Conservation (phyloP, 2,888 invertebrate species). For the Zonitis immaculata region DNA sequence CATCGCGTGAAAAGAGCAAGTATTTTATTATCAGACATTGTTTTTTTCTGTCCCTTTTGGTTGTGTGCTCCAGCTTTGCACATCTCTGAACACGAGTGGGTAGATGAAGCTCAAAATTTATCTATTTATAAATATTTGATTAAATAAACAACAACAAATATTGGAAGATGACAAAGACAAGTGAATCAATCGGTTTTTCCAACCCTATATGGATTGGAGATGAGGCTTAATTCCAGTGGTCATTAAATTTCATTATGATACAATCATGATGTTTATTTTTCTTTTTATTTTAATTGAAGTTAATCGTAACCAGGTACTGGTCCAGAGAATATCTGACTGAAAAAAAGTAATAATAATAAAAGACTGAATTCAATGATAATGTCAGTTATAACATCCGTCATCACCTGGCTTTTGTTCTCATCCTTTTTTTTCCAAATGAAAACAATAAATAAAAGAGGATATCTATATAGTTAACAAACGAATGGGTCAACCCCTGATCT, state of each 20-base stretch:
- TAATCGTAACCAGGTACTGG: slow-evolving; percentile 15
- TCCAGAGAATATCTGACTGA: no score
- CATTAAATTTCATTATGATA: no score
- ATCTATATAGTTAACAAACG: not conserved
- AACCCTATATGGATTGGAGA: no score
- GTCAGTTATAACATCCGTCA: not conserved
- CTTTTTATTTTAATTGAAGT: slow-evolving; percentile 31
- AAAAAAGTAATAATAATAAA: slow-evolving; percentile 15
- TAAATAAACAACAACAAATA: not conserved
- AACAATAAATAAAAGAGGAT: not conserved
- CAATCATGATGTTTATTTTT: slow-evolving; percentile 28
- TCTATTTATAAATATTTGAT: not conserved
- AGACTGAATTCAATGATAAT: slow-evolving; percentile 10
- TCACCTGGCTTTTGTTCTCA: not conserved
- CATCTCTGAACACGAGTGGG: slow-evolving; percentile 17
- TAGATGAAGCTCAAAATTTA: slow-evolving; percentile 10
- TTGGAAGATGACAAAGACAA: no score
- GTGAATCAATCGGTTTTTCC: not conserved
- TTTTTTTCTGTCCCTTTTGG: slow-evolving; percentile 5
- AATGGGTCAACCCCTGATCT: not conserved
- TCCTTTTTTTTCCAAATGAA: no score
- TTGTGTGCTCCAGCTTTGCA: slow-evolving; percentile 9
- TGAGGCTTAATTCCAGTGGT: no score
- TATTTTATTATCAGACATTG: slow-evolving; percentile 21
- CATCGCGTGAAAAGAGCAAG: slow-evolving; percentile 27